Base-by-base conservation (phyloP, 2,797 vertebrate genomes). In the Euthynnus affinis region DNA sequence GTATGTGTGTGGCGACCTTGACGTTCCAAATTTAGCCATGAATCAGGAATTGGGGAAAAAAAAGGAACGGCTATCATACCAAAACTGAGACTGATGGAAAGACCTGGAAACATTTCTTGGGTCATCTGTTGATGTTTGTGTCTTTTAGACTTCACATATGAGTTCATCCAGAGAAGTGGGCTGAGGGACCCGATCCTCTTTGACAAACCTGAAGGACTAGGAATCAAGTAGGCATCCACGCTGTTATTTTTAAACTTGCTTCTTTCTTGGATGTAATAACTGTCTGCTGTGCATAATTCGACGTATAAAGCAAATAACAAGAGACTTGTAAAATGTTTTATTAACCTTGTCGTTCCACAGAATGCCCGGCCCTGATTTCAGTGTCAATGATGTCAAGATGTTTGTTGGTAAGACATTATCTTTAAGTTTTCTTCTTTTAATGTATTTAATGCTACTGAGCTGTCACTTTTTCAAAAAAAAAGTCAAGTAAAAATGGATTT, bases 351-450 rank as follows among this genome's bases (percentile, higher is more conserved):
- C 46, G 57, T 70, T 87, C 22, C 86, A n/a, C 80, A 99, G 98
- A 93, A 99, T 99, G 98, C 98, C 98, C 0, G 97, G 97, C 75
- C 92, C 96, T 0, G 96, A 97, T 88, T 99, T 99, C 93, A 98
- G 91, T 46, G 98, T 99, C 88, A 98, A 96, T 17, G 97, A 99
- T 9, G 98, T 99, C 83, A 98, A 99, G 89, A 94, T 96, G 88
- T 98, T 96, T 84, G 98, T 99, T 0, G 98, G 98, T 99, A 94
- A 97, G 96, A 27, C 9, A 49, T 27, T 12, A 25, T 0, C n/a
- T n/a, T n/a, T n/a, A 44, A 1, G 7, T 67, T 22, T 64, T 70
- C 3, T 52, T 22, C n/a, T 4, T 23, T 53, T 20, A 23, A 9
- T 52, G 0, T 7, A 25, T 58, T 14, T 18, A 17, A 66, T 27